phyloP scores from a whole-genome alignment of 2,113 vertebrate species.

The Tyrannus savana region DNA sequence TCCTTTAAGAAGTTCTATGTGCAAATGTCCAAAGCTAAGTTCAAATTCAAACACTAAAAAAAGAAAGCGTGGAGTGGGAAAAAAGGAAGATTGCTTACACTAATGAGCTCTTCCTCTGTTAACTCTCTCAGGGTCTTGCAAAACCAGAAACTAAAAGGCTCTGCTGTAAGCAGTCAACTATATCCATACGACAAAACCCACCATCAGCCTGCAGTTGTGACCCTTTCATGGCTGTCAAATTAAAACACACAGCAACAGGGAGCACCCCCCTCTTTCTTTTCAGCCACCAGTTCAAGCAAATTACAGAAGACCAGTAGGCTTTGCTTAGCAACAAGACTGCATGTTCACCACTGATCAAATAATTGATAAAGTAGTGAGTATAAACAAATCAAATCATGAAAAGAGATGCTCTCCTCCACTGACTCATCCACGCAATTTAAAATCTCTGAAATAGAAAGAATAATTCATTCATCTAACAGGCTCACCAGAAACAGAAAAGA shows the following conservation, averaged over 20 bases:
- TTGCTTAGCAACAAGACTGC: not conserved
- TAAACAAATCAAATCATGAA: not conserved
- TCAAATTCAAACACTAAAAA: not conserved
- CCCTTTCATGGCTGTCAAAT: not conserved
- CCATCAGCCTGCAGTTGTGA: not conserved
- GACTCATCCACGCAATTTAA: not conserved
- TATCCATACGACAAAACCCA: not conserved
- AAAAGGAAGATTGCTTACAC: not conserved
- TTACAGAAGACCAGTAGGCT: not conserved
- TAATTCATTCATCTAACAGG: not conserved
- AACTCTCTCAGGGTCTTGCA: not conserved
- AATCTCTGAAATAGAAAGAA: not conserved
- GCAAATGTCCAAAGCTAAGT: not conserved
- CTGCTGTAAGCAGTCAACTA: not conserved
- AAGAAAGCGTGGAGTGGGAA: not conserved
- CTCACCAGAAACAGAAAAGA: not conserved
- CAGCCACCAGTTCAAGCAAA: not conserved
- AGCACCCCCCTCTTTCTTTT: not conserved
- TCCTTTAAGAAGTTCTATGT: not conserved
- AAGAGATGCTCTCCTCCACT: not conserved
- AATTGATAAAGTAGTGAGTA: not conserved
- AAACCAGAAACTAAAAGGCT: not conserved
- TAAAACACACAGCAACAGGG: not conserved
- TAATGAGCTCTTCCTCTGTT: not conserved
- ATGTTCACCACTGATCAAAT: not conserved